Evolutionary conservation across 2,113 vertebrate species (phyloP).

Genomic region (Tragelaphus buxtoni): DNA sequence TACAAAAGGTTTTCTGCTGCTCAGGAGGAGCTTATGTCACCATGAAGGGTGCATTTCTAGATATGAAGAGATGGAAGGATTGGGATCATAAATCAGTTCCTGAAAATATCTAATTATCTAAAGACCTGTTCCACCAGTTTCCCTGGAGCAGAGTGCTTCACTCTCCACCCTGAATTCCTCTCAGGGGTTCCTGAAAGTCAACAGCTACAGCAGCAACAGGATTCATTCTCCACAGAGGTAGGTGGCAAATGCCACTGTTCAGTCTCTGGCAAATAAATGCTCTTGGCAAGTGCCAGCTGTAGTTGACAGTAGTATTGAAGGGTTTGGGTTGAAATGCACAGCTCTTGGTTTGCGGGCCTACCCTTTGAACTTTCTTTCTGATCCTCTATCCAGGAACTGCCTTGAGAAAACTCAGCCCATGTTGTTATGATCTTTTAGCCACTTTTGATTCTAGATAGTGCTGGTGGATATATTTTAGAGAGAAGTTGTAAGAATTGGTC

Average conservation of each 20-base stretch:
- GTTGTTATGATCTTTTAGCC: background rate
- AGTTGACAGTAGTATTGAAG: background rate
- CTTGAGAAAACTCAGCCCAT: background rate
- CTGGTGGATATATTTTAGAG: conserved; percentile 30
- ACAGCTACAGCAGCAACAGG: background rate
- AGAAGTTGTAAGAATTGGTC: conserved; percentile 13
- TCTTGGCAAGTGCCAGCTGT: background rate
- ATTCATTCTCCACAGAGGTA: background rate
- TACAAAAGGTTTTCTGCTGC: background rate
- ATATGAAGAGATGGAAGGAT: background rate
- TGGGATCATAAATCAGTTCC: background rate
- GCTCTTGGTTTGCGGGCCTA: background rate
- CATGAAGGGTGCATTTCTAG: background rate
- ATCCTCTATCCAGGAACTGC: conserved; percentile 7
- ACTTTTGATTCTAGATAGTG: conserved; percentile 11
- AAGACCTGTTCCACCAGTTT: background rate
- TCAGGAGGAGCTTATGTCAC: background rate
- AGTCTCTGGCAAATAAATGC: background rate
- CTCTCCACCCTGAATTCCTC: background rate
- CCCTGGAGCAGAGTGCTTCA: background rate
- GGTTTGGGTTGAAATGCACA: background rate
- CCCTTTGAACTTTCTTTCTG: conserved; percentile 30
- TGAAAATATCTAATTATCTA: background rate
- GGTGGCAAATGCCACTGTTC: background rate
- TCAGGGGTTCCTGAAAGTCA: background rate